These are phyloP conservation scores for Sylvicola fuscatus DNA, from an alignment of 2,888 invertebrate species.

Conservation along the genomic window DNA sequence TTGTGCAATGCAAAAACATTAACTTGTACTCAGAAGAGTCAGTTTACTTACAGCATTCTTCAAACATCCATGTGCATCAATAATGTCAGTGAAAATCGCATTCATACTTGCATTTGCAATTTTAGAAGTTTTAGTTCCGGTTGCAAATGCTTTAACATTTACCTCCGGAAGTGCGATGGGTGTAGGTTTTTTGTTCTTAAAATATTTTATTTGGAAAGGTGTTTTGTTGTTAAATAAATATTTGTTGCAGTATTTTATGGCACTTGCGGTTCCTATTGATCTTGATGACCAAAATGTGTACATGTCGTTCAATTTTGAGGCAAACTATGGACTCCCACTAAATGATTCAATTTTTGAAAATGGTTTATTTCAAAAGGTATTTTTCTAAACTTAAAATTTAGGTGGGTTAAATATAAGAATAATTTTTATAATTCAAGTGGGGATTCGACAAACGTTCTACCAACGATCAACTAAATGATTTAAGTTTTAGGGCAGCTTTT, in stretches of 20 bases:
- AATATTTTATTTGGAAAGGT: background rate
- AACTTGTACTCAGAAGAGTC: no score
- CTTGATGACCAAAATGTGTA: background rate
- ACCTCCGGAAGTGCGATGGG: no score
- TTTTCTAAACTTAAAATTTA: background rate
- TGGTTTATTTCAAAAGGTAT: background rate
- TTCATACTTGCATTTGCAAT: no score
- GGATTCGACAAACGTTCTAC: background rate
- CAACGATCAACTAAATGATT: background rate
- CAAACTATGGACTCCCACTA: background rate
- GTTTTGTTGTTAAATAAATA: background rate
- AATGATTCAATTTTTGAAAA: background rate
- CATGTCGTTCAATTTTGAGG: background rate
- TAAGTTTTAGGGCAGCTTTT: background rate
- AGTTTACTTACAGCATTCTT: no score
- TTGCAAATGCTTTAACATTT: no score
- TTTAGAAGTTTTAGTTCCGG: no score
- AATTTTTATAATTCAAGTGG: background rate
- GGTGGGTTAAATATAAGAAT: background rate
- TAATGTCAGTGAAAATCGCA: no score
- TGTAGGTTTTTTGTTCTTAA: no score
- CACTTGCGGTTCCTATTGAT: background rate
- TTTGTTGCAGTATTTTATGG: background rate
- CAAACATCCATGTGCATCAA: no score
- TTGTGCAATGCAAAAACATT: no score